These are phyloP conservation scores for Antheraea pernyi DNA, from an alignment of 1,140 invertebrate genomes.

Conservation along the genomic window DNA sequence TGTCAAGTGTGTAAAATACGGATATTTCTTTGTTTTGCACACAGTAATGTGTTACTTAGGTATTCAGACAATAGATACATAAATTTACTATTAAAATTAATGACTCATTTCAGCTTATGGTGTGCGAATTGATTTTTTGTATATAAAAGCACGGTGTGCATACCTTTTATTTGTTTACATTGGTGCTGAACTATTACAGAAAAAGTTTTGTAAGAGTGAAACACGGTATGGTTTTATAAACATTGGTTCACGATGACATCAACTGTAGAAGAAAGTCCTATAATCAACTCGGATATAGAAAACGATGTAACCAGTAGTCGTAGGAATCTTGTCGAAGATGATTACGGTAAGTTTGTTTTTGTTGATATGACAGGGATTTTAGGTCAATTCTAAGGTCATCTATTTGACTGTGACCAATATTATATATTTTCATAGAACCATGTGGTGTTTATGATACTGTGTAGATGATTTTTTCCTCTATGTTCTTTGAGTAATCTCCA, in stretches of 20 bases:
- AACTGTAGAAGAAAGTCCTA: slow-evolving; percentile 61
- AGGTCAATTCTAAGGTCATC: slow-evolving; percentile 6
- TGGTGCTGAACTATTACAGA: neutral
- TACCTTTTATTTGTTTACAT: neutral
- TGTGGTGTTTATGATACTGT: neutral
- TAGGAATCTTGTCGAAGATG: slow-evolving; percentile 54
- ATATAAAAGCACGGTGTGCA: neutral
- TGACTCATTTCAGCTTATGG: neutral
- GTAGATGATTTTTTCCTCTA: no score
- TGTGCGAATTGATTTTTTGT: neutral
- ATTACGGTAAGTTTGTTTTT: slow-evolving; percentile 41
- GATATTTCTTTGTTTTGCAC: slow-evolving; percentile 1
- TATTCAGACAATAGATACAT: neutral
- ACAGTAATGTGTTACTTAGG: neutral
- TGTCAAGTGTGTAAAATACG: no score
- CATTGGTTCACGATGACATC: slow-evolving; percentile 20
- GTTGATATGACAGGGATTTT: neutral
- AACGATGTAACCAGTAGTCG: slow-evolving; percentile 62
- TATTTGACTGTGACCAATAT: neutral
- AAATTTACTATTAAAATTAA: neutral
- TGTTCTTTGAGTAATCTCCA: no score
- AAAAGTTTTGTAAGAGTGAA: neutral
- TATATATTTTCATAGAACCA: neutral
- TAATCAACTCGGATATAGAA: slow-evolving; percentile 69
- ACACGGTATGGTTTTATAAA: neutral